Conservation (phyloP, 2,888 invertebrate species). For the Melanotus villosus region DNA sequence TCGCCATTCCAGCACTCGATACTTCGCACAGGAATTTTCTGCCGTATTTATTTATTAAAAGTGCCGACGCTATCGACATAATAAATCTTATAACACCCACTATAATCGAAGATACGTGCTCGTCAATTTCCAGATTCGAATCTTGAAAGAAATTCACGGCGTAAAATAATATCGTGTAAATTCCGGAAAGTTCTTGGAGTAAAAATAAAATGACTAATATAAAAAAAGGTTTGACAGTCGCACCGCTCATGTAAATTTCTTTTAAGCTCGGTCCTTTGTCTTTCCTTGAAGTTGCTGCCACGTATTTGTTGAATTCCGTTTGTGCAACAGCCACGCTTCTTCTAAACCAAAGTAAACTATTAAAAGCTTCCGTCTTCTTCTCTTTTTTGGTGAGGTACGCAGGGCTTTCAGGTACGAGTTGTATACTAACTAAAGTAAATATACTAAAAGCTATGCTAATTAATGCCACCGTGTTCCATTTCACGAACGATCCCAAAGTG, state of each 20-base stretch:
- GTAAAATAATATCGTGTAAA: conserved; percentile 81
- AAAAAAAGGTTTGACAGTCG: conserved; percentile 78
- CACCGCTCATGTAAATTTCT: conserved; percentile 67
- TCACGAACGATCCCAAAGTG: conserved; percentile 76
- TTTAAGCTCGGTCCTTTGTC: conserved; percentile 54
- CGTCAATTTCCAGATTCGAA: conserved; percentile 75
- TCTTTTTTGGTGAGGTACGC: conserved; percentile 76
- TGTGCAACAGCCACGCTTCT: conserved; percentile 76
- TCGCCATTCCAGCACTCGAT: conserved; percentile 77
- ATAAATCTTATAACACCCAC: conserved; percentile 78
- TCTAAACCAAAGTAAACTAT: conserved; percentile 76
- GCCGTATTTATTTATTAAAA: conserved; percentile 76
- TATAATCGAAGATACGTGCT: conserved; percentile 79
- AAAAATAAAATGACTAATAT: conserved; percentile 78
- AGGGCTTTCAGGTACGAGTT: conserved; percentile 79
- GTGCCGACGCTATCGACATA: conserved; percentile 78
- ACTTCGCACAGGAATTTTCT: conserved; percentile 75
- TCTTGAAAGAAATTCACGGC: conserved; percentile 81
- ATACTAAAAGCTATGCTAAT: conserved; percentile 75
- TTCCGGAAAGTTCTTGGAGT: conserved; percentile 81
- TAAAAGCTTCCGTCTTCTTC: conserved; percentile 74
- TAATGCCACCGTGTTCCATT: conserved; percentile 78
- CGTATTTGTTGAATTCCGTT: conserved; percentile 73
- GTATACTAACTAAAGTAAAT: conserved; percentile 73
- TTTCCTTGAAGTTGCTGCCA: conserved; percentile 63